Evolutionary conservation across 2,888 invertebrate genomes (phyloP).

Genomic region (Lysandra bellargus): DNA sequence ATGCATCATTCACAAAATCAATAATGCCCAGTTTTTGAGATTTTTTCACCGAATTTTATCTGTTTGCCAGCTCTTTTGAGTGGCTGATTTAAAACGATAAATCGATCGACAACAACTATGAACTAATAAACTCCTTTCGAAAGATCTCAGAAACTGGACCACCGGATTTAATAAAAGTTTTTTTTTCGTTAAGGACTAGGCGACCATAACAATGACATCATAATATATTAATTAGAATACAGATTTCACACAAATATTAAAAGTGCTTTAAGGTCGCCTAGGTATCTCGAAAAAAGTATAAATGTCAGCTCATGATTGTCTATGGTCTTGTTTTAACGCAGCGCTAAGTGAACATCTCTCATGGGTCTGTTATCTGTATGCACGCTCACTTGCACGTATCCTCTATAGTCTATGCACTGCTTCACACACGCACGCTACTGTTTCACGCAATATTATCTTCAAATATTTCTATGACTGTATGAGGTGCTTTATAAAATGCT

Average conservation of each 20-base stretch:
- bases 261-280: background rate
- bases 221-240: background rate
- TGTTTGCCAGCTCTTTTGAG: too few species aligned
- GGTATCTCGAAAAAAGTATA: background rate
- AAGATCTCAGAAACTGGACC: background rate
- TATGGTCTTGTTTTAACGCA: constrained; percentile 40
- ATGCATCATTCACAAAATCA: background rate
- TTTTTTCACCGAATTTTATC: background rate
- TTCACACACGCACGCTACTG: constrained; percentile 45
- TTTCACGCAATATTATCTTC: constrained; percentile 35
- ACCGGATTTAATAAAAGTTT: background rate
- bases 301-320: constrained; percentile 25
- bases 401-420: constrained; percentile 47
- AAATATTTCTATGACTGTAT: background rate
- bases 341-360: constrained; percentile 73
- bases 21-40: background rate
- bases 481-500: background rate
- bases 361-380: constrained; percentile 70
- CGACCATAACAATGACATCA: background rate
- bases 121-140: background rate
- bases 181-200: background rate
- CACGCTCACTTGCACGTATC: constrained; percentile 57
- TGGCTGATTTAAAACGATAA: background rate
- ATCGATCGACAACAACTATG: background rate
- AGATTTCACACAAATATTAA: background rate